phyloP scores from a whole-genome alignment of 2,888 invertebrate genomes.

The Apamea sordens region DNA sequence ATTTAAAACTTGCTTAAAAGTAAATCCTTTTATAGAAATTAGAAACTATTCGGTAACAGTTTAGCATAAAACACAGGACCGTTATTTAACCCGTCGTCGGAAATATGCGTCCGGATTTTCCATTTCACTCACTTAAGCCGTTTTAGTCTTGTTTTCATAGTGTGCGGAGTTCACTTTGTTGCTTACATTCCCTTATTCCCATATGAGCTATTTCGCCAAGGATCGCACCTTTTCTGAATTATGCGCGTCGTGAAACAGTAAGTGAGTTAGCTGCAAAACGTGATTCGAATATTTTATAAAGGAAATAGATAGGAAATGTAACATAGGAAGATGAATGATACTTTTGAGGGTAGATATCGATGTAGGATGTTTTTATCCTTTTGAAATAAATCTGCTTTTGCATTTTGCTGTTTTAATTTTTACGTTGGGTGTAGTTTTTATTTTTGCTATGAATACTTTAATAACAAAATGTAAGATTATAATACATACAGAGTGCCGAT shows the following conservation, averaged over 20 bases:
- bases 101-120: slow-evolving; percentile 37
- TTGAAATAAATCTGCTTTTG: neutral
- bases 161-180: slow-evolving; percentile 29
- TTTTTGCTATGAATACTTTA: neutral
- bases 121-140: slow-evolving; percentile 1
- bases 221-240: slow-evolving; percentile 43
- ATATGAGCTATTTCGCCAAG: slow-evolving; percentile 26
- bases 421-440: neutral
- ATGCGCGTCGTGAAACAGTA: slow-evolving; percentile 33
- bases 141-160: slow-evolving; percentile 26
- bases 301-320: neutral
- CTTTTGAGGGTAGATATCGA: neutral
- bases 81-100: neutral
- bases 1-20: neutral
- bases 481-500: too few species aligned
- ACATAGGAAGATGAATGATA: slow-evolving; percentile 8
- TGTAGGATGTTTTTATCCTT: neutral
- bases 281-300: slow-evolving; percentile 45
- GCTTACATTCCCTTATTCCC: slow-evolving; percentile 29
- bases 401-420: neutral
- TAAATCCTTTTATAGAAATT: neutral
- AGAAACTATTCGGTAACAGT: neutral
- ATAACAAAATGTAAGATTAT: neutral
- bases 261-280: slow-evolving; percentile 45
- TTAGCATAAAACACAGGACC: neutral